phyloP scores from a whole-genome alignment of 2,888 invertebrate species.

The Calliphora vomitoria region DNA sequence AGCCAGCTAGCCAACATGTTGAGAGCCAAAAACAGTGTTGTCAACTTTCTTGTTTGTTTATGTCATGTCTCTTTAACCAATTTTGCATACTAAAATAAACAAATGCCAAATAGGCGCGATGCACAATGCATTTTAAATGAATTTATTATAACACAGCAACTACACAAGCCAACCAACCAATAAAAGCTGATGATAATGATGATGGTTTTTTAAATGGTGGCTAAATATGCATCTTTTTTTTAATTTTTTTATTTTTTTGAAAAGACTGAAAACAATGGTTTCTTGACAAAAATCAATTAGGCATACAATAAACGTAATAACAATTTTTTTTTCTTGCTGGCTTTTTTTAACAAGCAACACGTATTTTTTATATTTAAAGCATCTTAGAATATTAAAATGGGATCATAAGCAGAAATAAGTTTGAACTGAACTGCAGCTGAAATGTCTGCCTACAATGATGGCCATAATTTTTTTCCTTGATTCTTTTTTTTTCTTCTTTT shows the following conservation, averaged over 20 bases:
- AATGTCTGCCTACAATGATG: conserved; percentile 44
- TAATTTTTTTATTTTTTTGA: not conserved
- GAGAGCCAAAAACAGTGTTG: conserved; percentile 69
- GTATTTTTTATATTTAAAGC: conserved; percentile 82
- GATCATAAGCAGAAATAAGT: conserved; percentile 78
- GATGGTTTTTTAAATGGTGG: conserved; percentile 68
- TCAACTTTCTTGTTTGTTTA: conserved; percentile 72
- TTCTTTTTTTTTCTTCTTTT: conserved; percentile 8
- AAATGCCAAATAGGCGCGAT: conserved; percentile 75
- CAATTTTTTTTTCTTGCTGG: conserved; percentile 37
- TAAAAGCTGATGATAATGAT: conserved; percentile 66
- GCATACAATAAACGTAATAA: conserved; percentile 79
- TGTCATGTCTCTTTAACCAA: conserved; percentile 67
- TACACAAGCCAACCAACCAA: conserved; percentile 39
- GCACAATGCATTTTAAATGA: conserved; percentile 78
- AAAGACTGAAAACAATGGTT: conserved; percentile 42
- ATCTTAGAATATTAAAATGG: conserved; percentile 85
- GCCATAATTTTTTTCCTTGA: conserved; percentile 50
- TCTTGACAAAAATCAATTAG: conserved; percentile 78
- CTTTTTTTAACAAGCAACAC: conserved; percentile 79
- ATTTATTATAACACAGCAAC: conserved; percentile 74
- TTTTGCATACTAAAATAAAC: conserved; percentile 76
- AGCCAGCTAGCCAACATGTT: conserved; percentile 29
- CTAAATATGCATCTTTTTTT: conserved; percentile 66
- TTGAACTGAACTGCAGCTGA: conserved; percentile 58